Evolutionary conservation across 2,797 vertebrate genomes (phyloP).

Genomic region (Sandelia bainsii): DNA sequence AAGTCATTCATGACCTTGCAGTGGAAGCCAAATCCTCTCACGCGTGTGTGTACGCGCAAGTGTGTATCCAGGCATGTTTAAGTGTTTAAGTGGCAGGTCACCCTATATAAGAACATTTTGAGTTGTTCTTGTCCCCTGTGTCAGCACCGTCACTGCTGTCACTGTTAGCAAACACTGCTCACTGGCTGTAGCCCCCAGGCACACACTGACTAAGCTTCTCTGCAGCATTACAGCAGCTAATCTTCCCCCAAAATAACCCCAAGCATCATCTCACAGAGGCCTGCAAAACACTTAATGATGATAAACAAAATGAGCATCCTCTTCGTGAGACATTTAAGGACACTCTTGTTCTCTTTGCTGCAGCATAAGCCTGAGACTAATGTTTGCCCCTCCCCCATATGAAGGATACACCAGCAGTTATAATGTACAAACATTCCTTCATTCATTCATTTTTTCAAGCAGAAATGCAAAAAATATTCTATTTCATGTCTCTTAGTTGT

Average conservation of each 20-base stretch:
- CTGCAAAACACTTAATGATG: conserved; percentile 19
- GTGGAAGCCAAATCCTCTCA: conserved; percentile 65
- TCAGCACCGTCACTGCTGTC: conserved; percentile 32
- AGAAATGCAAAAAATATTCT: too few species aligned
- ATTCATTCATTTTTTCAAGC: too few species aligned
- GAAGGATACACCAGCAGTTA: conserved; percentile 15
- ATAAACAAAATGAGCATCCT: conserved; percentile 24
- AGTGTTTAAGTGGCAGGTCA: conserved; percentile 25
- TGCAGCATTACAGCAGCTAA: conserved; percentile 56
- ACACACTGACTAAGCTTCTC: conserved; percentile 51
- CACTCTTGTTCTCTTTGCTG: conserved; percentile 20
- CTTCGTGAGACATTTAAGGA: conserved; percentile 7
- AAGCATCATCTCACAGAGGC: conserved; percentile 23
- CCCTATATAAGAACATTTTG: conserved; percentile 5
- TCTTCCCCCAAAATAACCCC: conserved; percentile 57
- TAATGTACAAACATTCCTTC: not conserved
- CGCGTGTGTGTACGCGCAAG: conserved; percentile 36
- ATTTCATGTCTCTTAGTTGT: too few species aligned
- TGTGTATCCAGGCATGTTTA: not conserved
- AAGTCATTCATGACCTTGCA: conserved; percentile 74
- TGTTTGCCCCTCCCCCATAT: not conserved
- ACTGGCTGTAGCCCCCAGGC: conserved; percentile 43
- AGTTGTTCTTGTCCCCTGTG: conserved; percentile 17
- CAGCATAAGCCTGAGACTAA: conserved; percentile 27
- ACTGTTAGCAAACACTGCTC: conserved; percentile 22